Evolutionary conservation across 35 echinoderm and acorn worm species (phyloP), one percentile per base, ranked within the genome.

Genomic region (Chiridota heheva): DNA sequence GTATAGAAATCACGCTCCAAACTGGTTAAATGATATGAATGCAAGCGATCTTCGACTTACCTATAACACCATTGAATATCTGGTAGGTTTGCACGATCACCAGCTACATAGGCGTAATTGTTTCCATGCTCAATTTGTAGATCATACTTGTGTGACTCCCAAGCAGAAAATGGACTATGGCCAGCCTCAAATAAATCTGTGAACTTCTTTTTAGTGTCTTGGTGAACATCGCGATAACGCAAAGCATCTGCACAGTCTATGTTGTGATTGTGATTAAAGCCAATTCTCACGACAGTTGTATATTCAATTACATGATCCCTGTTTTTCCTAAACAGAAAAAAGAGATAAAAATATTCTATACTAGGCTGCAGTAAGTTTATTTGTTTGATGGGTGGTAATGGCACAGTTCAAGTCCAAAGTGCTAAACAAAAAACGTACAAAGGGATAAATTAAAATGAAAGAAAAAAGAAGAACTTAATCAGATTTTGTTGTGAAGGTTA

Each of bases 31-130:
- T n/a, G n/a, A n/a, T n/a, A n/a, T n/a, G n/a, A n/a, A n/a, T n/a
- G n/a, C n/a, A n/a, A n/a, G n/a, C n/a, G n/a, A n/a, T n/a, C n/a
- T n/a, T n/a, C n/a, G n/a, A n/a, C n/a, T 29, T 34, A 74, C 71
- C 71, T 51, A 30, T 74, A 74, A 53, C 71, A 74, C 71, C 71
- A 74, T 31, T 74, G 71, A 28, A 29, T 20, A 31, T 74, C 71
- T 48, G 71, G 71, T 7, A 27, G 27, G 22, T 29, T 2, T 46
- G 44, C 27, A 30, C 71, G 71, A 35, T 74, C 69, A n/a, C 4
- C 71, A 27, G 71, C 27, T 30, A 55, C 20, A 26, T 36, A 53
- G 1, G 32, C 26, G 15, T 55, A 74, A 30, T 51, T 29, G 36
- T 74, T 46, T 7, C 44, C n/a, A 51, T 74, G 71, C 71, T 74